Conservation (phyloP, 1,140 invertebrate genomes). For the Venustaconcha ellipsiformis region DNA sequence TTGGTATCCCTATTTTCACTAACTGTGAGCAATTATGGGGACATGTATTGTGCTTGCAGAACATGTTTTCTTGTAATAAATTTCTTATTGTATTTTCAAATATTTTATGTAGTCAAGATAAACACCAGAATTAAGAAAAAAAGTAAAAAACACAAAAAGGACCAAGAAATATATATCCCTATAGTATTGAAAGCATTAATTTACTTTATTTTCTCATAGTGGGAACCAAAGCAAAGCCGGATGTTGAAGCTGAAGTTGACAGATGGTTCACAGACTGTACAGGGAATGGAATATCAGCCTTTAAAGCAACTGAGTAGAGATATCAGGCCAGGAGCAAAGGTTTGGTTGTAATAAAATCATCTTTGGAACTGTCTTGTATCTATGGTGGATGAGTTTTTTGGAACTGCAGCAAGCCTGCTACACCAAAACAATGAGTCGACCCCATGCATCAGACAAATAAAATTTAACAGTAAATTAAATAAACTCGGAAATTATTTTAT, state of each 20-base stretch:
- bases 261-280: slow-evolving; percentile 80
- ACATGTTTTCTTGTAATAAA: too few relatives aligned
- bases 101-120: too few relatives aligned
- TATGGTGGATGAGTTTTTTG: background rate
- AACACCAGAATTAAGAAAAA: too few relatives aligned
- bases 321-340: slow-evolving; percentile 77
- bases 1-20: too few relatives aligned
- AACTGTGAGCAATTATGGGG: too few relatives aligned
- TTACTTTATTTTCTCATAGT: slow-evolving; percentile 30
- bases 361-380: background rate
- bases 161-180: too few relatives aligned
- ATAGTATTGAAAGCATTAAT: too few relatives aligned
- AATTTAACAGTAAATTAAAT: too few relatives aligned
- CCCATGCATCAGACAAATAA: background rate
- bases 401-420: background rate
- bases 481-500: too few relatives aligned
- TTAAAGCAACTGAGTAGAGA: slow-evolving; percentile 75
- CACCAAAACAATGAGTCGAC: background rate
- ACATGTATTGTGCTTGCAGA: too few relatives aligned
- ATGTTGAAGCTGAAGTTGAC: slow-evolving; percentile 82
- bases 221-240: slow-evolving; percentile 72
- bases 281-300: slow-evolving; percentile 80
- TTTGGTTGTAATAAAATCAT: slow-evolving; percentile 46
- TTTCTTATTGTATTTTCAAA: too few relatives aligned
- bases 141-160: too few relatives aligned